Conservation (phyloP, 2,888 invertebrate genomes). For the Mythimna loreyi region DNA sequence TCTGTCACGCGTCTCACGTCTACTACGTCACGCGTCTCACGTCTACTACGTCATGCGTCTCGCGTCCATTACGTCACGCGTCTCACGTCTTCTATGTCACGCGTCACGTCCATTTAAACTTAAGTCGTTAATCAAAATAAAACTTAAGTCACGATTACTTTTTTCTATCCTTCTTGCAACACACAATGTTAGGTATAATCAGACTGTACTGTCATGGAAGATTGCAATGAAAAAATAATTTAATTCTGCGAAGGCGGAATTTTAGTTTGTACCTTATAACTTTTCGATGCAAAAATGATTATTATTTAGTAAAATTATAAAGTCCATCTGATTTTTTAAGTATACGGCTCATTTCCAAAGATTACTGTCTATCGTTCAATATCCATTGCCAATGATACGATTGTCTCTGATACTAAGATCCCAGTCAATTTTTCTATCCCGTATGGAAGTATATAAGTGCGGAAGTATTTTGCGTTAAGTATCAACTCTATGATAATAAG, state of each 20-base stretch:
- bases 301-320: neutral
- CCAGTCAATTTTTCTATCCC: constrained; percentile 4
- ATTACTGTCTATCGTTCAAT: too few species aligned
- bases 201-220: neutral
- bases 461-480: constrained; percentile 51
- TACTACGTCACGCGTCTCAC: too few species aligned
- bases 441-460: constrained; percentile 42
- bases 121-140: constrained; percentile 25
- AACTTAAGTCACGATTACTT: constrained; percentile 5
- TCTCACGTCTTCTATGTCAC: too few species aligned
- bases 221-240: constrained; percentile 19
- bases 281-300: constrained; percentile 10
- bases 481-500: constrained; percentile 47
- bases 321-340: constrained; percentile 3
- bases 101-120: constrained; percentile 18
- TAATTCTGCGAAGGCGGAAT: neutral
- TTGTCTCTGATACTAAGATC: neutral
- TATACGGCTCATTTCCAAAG: neutral
- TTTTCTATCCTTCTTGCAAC: neutral
- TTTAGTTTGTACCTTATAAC: neutral
- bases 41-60: too few species aligned
- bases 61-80: too few species aligned
- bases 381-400: neutral
- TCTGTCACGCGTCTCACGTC: too few species aligned
- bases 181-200: neutral